Evolutionary conservation across 1,140 invertebrate genomes (phyloP).

Genomic region (Rhagoletis pomonella): DNA sequence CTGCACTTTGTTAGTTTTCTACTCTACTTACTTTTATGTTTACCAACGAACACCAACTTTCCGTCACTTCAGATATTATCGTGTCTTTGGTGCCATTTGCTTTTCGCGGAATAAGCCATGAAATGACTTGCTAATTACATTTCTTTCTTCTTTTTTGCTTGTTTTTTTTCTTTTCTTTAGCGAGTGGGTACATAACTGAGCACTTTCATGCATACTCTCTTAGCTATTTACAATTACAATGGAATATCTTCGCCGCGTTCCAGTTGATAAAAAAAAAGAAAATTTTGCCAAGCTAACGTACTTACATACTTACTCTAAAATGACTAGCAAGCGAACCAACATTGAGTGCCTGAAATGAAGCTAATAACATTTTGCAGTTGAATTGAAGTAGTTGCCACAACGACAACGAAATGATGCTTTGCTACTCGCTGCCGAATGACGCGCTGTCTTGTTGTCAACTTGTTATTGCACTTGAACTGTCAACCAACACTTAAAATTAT

Average conservation of each 20-base stretch:
- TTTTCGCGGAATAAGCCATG: background rate
- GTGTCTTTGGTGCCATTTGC: background rate
- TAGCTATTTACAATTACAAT: background rate
- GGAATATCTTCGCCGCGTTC: background rate
- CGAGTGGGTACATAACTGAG: background rate
- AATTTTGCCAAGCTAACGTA: background rate
- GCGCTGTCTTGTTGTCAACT: background rate
- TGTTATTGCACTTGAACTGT: background rate
- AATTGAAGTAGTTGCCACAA: background rate
- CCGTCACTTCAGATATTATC: background rate
- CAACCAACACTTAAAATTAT: background rate
- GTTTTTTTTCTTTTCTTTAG: background rate
- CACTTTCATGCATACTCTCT: background rate
- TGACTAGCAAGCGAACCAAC: background rate
- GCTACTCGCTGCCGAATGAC: too few species aligned
- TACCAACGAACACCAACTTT: background rate
- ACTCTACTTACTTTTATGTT: background rate
- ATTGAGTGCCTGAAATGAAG: background rate
- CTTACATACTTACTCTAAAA: background rate
- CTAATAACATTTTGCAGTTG: background rate
- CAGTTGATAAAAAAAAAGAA: background rate
- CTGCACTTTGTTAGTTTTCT: background rate
- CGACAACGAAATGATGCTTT: too few species aligned
- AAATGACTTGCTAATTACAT: slow-evolving; percentile 11
- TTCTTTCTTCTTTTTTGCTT: background rate